phyloP scores from a whole-genome alignment of 2,113 vertebrate species.

The Rhynchopsitta pachyrhyncha region DNA sequence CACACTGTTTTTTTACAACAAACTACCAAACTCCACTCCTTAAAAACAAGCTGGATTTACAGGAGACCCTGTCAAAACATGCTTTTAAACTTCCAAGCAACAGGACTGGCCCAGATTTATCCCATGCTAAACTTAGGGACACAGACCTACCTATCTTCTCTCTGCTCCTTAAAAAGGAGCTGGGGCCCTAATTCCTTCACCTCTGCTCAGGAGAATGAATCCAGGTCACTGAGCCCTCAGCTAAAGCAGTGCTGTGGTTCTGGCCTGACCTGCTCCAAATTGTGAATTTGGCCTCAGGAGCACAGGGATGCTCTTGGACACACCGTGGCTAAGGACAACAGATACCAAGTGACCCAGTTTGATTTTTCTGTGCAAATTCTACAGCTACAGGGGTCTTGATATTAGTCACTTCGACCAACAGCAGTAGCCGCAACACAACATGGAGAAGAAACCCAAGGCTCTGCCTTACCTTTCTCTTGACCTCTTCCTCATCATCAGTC shows the following conservation, averaged over 20 bases:
- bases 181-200: not conserved
- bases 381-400: not conserved
- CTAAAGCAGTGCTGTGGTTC: not conserved
- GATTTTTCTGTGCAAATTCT: not conserved
- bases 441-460: not conserved
- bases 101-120: not conserved
- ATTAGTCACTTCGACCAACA: not conserved
- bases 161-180: not conserved
- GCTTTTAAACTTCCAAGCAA: not conserved
- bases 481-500: conserved; percentile 93
- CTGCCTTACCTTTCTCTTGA: conserved; percentile 86
- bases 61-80: not conserved
- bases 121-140: not conserved
- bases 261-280: not conserved
- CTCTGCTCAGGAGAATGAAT: not conserved
- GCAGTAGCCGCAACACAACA: not conserved
- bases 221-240: not conserved
- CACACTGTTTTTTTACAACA: not conserved
- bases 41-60: not conserved
- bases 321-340: not conserved
- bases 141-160: not conserved
- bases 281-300: not conserved
- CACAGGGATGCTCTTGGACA: not conserved
- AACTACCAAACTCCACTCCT: not conserved
- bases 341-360: not conserved